Percentiles rank a stretch among this genome's conserved stretches.
phyloP scores from a whole-genome alignment of 2,113 vertebrate genomes.

The Felis catus region DNA sequence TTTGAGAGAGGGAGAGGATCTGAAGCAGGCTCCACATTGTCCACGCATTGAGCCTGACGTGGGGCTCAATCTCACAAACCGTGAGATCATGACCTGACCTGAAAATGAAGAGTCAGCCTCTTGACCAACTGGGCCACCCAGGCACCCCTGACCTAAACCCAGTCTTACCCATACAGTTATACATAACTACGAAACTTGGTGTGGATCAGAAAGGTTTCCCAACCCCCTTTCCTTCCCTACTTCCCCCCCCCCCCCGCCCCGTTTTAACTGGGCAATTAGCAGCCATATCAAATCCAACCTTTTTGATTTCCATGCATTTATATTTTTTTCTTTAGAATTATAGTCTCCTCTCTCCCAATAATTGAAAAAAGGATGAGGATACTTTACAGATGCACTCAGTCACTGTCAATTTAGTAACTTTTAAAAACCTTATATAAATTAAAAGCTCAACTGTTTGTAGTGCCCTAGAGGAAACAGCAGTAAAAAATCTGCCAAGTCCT shows the following conservation, averaged over 20 bases:
- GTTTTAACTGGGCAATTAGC: not conserved
- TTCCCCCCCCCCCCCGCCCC: fast-evolving
- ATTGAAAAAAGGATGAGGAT: not conserved
- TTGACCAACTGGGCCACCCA: too few relatives aligned
- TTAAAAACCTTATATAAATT: not conserved
- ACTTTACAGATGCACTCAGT: not conserved
- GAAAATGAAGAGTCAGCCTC: too few relatives aligned
- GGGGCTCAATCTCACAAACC: too few relatives aligned
- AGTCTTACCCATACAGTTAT: not conserved
- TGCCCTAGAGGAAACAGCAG: not conserved
- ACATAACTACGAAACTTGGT: not conserved
- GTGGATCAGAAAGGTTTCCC: not conserved
- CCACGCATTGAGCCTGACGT: too few relatives aligned
- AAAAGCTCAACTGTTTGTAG: not conserved
- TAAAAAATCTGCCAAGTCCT: not conserved
- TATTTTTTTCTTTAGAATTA: not conserved
- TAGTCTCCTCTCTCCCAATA: not conserved
- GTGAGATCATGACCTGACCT: too few relatives aligned
- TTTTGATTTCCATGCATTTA: not conserved
- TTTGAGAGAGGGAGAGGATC: too few relatives aligned
- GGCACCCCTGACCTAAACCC: too few relatives aligned
- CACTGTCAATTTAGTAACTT: not conserved
- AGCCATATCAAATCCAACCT: not conserved
- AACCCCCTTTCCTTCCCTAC: not conserved
- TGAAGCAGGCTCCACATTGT: too few relatives aligned